phyloP scores from a whole-genome alignment of 2,888 invertebrate species.

The Stomorhina lunata region DNA sequence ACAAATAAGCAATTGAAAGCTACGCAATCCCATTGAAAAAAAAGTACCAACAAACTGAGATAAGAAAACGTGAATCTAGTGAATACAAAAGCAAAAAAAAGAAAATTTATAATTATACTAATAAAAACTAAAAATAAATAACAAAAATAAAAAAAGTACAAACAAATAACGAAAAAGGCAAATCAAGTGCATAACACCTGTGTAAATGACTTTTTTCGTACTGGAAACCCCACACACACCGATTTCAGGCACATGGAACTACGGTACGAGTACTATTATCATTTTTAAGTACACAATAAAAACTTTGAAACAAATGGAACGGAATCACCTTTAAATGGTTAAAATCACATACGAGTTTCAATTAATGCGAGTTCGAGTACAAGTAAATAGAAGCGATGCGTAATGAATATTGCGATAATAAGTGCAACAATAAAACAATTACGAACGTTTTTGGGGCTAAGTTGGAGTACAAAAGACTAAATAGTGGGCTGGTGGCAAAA shows the following conservation, averaged over 20 bases:
- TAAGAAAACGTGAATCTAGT: slow-evolving; percentile 35
- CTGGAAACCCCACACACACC: slow-evolving; percentile 18
- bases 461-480: slow-evolving; percentile 19
- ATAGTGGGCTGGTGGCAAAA: slow-evolving; percentile 15
- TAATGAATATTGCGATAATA: slow-evolving; percentile 47
- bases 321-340: slow-evolving; percentile 34
- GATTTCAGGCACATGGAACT: too few relatives aligned
- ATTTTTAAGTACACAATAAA: slow-evolving; percentile 35
- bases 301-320: slow-evolving; percentile 9
- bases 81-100: slow-evolving; percentile 5
- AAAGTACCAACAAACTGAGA: slow-evolving; percentile 6
- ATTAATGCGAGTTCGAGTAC: too few relatives aligned
- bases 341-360: slow-evolving; percentile 28
- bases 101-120: slow-evolving; percentile 23
- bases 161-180: slow-evolving; percentile 19
- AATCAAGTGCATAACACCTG: slow-evolving; percentile 66
- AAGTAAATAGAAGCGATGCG: too few relatives aligned
- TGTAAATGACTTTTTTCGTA: slow-evolving; percentile 56
- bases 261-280: too few relatives aligned
- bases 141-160: neutral
- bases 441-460: neutral
- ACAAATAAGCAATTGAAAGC: neutral
- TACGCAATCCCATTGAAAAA: slow-evolving; percentile 6
- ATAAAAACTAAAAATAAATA: slow-evolving; percentile 9
- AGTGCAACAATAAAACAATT: slow-evolving; percentile 13